Conservation (phyloP, 1,140 invertebrate genomes). For the Vollenhovia emeryi region DNA sequence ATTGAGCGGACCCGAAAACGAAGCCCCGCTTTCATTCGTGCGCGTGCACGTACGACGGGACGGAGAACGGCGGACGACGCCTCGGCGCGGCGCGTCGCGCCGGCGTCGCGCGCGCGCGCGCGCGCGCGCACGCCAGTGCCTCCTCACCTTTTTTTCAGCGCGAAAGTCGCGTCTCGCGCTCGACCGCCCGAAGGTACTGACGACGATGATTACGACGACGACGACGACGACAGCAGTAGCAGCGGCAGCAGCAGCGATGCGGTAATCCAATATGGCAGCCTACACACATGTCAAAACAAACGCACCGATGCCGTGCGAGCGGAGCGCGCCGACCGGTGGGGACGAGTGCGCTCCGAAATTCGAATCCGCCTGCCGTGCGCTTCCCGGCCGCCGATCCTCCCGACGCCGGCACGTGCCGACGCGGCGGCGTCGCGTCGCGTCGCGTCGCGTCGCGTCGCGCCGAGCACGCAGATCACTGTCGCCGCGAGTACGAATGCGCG, state of each 20-base stretch:
- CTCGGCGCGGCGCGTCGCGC: neutral
- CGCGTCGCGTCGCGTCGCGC: conserved; percentile 15
- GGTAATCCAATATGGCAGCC: conserved; percentile 80
- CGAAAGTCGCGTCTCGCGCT: conserved; percentile 47
- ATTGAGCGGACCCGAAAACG: conserved; percentile 61
- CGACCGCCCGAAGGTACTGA: neutral
- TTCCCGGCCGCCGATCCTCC: neutral
- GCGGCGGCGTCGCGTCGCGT: neutral
- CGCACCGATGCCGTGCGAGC: conserved; percentile 62
- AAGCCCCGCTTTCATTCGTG: conserved; percentile 35
- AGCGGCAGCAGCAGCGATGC: conserved; percentile 58
- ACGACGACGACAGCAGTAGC: too few relatives aligned
- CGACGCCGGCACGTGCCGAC: conserved; percentile 31
- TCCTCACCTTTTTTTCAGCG: conserved; percentile 63
- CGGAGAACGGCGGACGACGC: conserved; percentile 51
- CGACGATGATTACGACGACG: neutral
- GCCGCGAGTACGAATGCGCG: conserved; percentile 3
- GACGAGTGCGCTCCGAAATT: neutral
- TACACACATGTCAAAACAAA: conserved; percentile 83
- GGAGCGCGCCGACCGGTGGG: conserved; percentile 75
- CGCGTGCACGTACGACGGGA: conserved; percentile 1
- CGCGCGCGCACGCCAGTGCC: neutral
- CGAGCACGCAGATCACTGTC: neutral
- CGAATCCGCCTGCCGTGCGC: too few relatives aligned
- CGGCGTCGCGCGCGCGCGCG: neutral